Evolutionary conservation across 2,113 vertebrate genomes (phyloP), one percentile per base, ranked within the genome.

Genomic region (Otis tarda): DNA sequence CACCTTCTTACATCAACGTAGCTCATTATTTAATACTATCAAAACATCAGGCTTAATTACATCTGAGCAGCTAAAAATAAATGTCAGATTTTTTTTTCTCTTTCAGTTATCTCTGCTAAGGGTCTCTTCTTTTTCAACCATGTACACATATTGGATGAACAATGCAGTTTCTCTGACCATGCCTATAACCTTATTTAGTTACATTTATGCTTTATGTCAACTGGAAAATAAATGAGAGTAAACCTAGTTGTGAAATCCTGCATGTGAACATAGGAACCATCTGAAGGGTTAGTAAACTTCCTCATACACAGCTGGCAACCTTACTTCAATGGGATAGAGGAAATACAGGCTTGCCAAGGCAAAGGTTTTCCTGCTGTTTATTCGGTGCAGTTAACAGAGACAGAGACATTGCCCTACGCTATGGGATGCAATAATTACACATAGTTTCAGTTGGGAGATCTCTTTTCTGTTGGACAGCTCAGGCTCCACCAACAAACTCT

Each of bases 1-100:
- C 33, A 67, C 43, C 67, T 90, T 90, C 83, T 94, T 94, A 77
- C 37, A 70, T 88, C 68, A 92, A 74, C 71, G 70, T 21, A 88
- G 28, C 31, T 94, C n/a, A 70, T 93, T 94, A 70, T 75, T 93
- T 77, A 94, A 88, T 56, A 47, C 20, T 87, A 88, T 83, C 31
- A 83, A 90, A 94, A 73, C 57, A 93, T 73, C 70, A 78, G 43
- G 21, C 45, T 70, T 93, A 95, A 88, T 93, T 90, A 85, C 25
- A 70, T 55, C 50, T 75, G 23, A 83, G 37, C 57, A 77, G 11
- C 53, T 83, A 94, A 87, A 63, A 90, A 88, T 67, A 90, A 83
- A 63, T 74, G 25, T 56, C 23, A 73, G 11, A 61, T 35, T 5
- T 31, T 23, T 82, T 76, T 61, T 90, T 30, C 3, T 77, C 28